These are phyloP conservation scores for Philypnodon macrostomus DNA, from an alignment of 2,797 vertebrate species.

Conservation along the genomic window DNA sequence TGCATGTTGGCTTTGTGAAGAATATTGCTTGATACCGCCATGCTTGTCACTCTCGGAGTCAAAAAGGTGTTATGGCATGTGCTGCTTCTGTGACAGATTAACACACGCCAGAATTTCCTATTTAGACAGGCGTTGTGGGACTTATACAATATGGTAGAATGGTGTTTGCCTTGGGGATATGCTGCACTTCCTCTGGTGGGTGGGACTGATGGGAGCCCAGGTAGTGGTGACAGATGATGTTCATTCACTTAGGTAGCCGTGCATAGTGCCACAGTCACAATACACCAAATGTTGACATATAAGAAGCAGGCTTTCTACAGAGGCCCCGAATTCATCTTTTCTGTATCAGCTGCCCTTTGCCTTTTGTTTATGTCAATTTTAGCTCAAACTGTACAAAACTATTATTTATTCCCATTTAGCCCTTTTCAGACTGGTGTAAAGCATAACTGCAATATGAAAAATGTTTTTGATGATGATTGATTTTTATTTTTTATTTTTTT, in stretches of 20 bases:
- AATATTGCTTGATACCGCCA: conserved; percentile 64
- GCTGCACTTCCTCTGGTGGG: conserved; percentile 50
- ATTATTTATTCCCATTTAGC: conserved; percentile 1
- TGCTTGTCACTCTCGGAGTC: conserved; percentile 67
- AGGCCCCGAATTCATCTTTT: conserved; percentile 16
- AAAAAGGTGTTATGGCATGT: conserved; percentile 51
- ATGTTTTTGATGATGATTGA: too few relatives aligned
- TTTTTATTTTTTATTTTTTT: not conserved
- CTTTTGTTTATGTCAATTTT: not conserved
- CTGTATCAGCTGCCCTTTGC: not conserved
- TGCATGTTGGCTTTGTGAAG: conserved; percentile 53
- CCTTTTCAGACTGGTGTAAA: not conserved
- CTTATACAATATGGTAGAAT: too few relatives aligned
- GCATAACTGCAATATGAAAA: not conserved
- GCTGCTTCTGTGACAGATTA: conserved; percentile 61
- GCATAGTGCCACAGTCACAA: conserved; percentile 48
- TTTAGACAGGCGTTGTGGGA: conserved; percentile 38
- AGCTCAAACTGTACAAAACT: not conserved
- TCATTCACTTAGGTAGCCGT: conserved; percentile 66
- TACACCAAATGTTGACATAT: conserved; percentile 37
- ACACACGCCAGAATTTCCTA: conserved; percentile 47
- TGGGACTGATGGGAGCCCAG: conserved; percentile 56
- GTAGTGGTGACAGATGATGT: conserved; percentile 67
- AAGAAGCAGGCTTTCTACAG: conserved; percentile 14
- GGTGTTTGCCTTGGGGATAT: conserved; percentile 37